Base-by-base conservation (phyloP, 92 coral and sea anemone species). In the Phymanthus crucifer region DNA sequence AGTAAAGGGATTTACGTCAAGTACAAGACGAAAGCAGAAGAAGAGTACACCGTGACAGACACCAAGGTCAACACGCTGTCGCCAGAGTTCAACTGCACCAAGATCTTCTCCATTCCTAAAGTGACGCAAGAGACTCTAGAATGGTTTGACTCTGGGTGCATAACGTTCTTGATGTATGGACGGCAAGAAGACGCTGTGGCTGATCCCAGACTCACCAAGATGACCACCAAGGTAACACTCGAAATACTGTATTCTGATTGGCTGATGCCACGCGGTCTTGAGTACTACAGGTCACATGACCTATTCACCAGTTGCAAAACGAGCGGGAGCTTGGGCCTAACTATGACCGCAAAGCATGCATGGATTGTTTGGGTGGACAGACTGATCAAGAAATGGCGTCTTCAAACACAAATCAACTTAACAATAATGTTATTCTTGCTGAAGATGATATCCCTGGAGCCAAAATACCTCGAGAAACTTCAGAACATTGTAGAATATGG, bases 71-170 rank as follows among this genome's bases (percentile, higher is more conserved):
- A 81, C 66, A 93, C 98, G 0, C 88, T 93, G 24, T 89, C 92
- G 3, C 99, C 99, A 0, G 99, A 96, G 85, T 96, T 96, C 78
- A 89, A 93, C 79, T 87, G 87, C 81, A 82, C 92, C 13, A 88
- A 87, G 46, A 82, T 89, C 23, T 93, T 96, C 88, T 83, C 90
- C 29, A 86, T 93, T 50, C 85, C 88, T 1, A 83, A 80, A 12
- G 89, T 93, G 34, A 80, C 83, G 34, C 92, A 91, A 40, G 96
- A 96, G 0, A 95, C 90, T 66, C 78, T 96, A 68, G 99, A 96
- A 0, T 96, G 99, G 99, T 96, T 96, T 74, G 98, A 96, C 18
- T 57, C 79, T 17, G 99, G 99, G 16, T 96, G 99, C 56, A 96
- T 96, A 65, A 87, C 97, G 1, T 91, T 96, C 70, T 87, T 89